Conservation (phyloP, 1,140 invertebrate species). For the Neodiprion fabricii region DNA sequence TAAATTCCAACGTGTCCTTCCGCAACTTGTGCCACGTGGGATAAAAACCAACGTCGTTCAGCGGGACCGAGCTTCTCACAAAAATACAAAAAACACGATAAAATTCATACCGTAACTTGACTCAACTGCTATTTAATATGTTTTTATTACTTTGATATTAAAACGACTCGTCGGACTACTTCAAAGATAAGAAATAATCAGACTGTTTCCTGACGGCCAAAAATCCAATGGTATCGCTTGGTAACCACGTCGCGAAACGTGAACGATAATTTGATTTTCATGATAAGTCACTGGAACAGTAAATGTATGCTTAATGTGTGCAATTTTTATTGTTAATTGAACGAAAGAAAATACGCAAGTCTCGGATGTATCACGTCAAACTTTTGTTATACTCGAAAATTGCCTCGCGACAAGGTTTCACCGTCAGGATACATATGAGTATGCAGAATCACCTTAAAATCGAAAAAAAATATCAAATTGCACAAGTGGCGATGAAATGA, state of each 20-base stretch:
- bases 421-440: too few relatives aligned
- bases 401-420: neutral
- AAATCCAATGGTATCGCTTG: neutral
- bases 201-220: neutral
- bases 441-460: too few relatives aligned
- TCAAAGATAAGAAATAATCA: neutral
- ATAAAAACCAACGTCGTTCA: neutral
- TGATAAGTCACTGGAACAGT: too few relatives aligned
- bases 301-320: too few relatives aligned
- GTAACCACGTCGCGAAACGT: too few relatives aligned
- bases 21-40: neutral
- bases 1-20: neutral
- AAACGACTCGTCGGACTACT: neutral
- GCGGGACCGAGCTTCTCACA: neutral
- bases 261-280: too few relatives aligned
- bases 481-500: too few relatives aligned
- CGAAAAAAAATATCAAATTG: too few relatives aligned
- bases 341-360: neutral
- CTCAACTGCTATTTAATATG: too few relatives aligned
- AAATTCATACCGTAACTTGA: too few relatives aligned
- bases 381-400: neutral
- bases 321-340: neutral
- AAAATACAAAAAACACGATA: too few relatives aligned
- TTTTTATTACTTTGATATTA: neutral
- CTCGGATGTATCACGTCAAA: neutral